Evolutionary conservation across 2,113 vertebrate species (phyloP).

Genomic region (Ictidomys tridecemlineatus): DNA sequence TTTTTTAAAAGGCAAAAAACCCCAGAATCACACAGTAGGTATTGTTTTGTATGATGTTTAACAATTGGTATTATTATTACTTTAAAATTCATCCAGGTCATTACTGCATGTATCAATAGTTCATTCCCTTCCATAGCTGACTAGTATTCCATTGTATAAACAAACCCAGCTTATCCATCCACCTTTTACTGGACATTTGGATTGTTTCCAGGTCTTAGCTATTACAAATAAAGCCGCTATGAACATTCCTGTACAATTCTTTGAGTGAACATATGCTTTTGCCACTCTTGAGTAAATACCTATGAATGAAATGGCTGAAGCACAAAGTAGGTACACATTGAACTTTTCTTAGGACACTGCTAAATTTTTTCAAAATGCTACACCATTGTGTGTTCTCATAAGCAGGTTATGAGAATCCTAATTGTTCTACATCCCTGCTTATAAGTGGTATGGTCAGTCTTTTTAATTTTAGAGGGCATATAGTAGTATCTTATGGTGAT

Average conservation of each 20-base stretch:
- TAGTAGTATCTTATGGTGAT: background rate
- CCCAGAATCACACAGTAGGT: background rate
- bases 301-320: constrained; percentile 17
- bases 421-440: background rate
- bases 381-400: background rate
- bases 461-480: constrained; percentile 17
- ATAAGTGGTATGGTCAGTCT: background rate
- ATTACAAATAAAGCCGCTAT: constrained; percentile 27
- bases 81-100: constrained; percentile 36
- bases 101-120: background rate
- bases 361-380: constrained; percentile 41
- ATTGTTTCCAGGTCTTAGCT: constrained; percentile 24
- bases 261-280: background rate
- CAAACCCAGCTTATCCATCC: background rate
- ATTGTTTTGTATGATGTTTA: constrained; percentile 10
- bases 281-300: constrained; percentile 3
- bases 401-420: constrained; percentile 13
- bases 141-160: constrained; percentile 47
- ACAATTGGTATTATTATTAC: constrained; percentile 20
- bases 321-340: background rate
- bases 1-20: no score
- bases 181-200: background rate
- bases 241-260: background rate
- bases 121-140: constrained; percentile 4
- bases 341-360: constrained; percentile 12